Conservation (phyloP, 2,113 vertebrate genomes). For the Lasiurus cinereus region DNA sequence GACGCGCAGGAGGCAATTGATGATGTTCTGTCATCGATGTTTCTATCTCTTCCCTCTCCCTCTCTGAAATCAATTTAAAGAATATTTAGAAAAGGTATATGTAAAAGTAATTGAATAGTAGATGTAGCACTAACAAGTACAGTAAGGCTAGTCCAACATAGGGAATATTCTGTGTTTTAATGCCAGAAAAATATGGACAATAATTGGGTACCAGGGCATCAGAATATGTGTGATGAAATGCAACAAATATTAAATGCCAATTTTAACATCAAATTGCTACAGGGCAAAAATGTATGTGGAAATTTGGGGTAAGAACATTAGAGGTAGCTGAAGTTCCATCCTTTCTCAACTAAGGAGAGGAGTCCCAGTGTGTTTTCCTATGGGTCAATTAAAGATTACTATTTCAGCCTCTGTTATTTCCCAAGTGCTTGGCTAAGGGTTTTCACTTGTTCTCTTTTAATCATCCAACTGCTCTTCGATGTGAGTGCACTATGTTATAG, state of each 20-base stretch:
- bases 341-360: neutral
- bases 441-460: constrained; percentile 16
- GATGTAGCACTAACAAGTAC: neutral
- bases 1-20: neutral
- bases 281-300: constrained; percentile 13
- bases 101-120: constrained; percentile 9
- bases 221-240: constrained; percentile 30
- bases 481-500: neutral
- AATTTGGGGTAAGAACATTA: constrained; percentile 10
- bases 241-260: neutral
- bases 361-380: neutral
- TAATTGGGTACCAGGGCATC: neutral
- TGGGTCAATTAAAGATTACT: constrained; percentile 3
- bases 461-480: neutral
- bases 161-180: neutral
- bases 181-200: neutral
- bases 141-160: neutral
- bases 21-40: too few species aligned
- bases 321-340: neutral
- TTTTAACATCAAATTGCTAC: neutral
- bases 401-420: neutral
- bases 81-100: too few species aligned
- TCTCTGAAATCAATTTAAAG: too few species aligned
- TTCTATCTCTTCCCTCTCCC: too few species aligned
- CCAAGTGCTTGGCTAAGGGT: neutral